Evolutionary conservation across 2,888 invertebrate species (phyloP), one percentile per base, ranked within the genome.

Genomic region (Megamerina dolium): DNA sequence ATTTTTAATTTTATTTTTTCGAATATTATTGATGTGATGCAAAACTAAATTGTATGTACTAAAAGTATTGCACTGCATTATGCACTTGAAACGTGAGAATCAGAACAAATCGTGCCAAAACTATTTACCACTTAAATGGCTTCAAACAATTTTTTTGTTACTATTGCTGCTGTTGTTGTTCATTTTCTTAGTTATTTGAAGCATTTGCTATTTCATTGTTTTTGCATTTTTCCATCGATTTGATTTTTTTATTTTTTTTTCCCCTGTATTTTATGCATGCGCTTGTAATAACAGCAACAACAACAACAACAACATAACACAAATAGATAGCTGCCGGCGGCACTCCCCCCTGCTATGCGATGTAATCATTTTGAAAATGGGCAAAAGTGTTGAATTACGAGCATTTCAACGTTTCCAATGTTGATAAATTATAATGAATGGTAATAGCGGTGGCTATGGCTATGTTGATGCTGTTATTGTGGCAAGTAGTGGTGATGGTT

Each of bases 11-110:
- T n/a, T n/a, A n/a, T n/a, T n/a, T n/a, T n/a, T n/a, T n/a, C n/a
- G n/a, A n/a, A n/a, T n/a, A n/a, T n/a, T n/a, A n/a, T n/a, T n/a
- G n/a, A n/a, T n/a, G n/a, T n/a, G n/a, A n/a, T n/a, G n/a, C n/a
- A n/a, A n/a, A n/a, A n/a, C n/a, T n/a, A n/a, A n/a, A n/a, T n/a
- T n/a, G n/a, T n/a, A n/a, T n/a, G n/a, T n/a, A n/a, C n/a, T n/a
- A n/a, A n/a, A n/a, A n/a, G n/a, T n/a, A n/a, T n/a, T n/a, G n/a
- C n/a, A n/a, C n/a, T n/a, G n/a, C n/a, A n/a, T 45, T 46, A 21
- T 57, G 57, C 57, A 57, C 57, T 57, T 56, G 57, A 55, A 57
- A 52, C 57, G 57, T 57, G 57, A 54, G 57, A 57, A 57, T 57
- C 55, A 56, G 57, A 57, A 55, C 57, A 55, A 57, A 56, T 57